phyloP scores from a whole-genome alignment of 2,888 invertebrate species.

The Eupithecia subumbrata region DNA sequence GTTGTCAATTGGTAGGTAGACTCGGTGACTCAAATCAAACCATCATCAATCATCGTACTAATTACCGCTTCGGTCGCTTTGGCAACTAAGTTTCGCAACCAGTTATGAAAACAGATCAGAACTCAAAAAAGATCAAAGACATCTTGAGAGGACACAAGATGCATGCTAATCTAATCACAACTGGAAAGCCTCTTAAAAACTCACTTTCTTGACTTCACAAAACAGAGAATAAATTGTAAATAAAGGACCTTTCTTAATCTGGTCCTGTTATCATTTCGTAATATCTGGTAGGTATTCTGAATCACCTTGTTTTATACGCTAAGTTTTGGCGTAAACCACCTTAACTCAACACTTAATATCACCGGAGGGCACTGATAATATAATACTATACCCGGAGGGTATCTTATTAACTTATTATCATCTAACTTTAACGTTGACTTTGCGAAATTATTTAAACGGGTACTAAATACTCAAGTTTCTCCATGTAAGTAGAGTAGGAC shows the following conservation, averaged over 20 bases:
- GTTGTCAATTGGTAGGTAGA: too few relatives aligned
- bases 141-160: too few relatives aligned
- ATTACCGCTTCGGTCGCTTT: too few relatives aligned
- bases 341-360: slow-evolving; percentile 6
- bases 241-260: not conserved
- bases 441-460: not conserved
- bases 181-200: too few relatives aligned
- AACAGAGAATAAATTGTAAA: too few relatives aligned
- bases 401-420: slow-evolving; percentile 1
- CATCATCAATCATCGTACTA: too few relatives aligned
- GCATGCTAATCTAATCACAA: too few relatives aligned
- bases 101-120: too few relatives aligned
- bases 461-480: not conserved
- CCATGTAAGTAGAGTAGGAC: not conserved
- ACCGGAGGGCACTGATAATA: not conserved
- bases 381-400: not conserved
- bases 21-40: too few relatives aligned
- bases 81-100: too few relatives aligned
- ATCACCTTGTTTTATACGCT: slow-evolving; percentile 57
- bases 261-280: slow-evolving; percentile 9
- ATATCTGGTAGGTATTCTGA: slow-evolving; percentile 34
- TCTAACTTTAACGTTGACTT: not conserved
- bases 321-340: slow-evolving; percentile 55
- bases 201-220: too few relatives aligned
- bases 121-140: too few relatives aligned